Base-by-base conservation (phyloP, 2,888 invertebrate species). In the Cantharis rufa region DNA sequence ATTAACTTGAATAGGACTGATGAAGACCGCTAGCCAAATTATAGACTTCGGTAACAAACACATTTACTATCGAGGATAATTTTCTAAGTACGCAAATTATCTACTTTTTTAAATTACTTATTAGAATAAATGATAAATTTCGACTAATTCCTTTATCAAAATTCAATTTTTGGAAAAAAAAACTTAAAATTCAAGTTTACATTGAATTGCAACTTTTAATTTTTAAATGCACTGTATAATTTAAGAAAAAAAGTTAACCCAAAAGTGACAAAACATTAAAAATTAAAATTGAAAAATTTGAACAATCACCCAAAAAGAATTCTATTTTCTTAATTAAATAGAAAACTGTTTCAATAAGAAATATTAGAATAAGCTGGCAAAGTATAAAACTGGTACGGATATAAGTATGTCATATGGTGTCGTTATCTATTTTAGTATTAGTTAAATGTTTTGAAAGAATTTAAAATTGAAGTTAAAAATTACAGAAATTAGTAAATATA, bases 401-500 rank as follows among this genome's bases (percentile, higher is more conserved):
- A 48, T 48, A 48, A 48, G n/a, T 7, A 48, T 48, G 48, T 48
- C n/a, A 48, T 48, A 7, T n/a, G n/a, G 48, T 48, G 48, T 48
- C 48, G 48, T 48, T 48, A 48, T 48, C 48, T 48, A 48, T 48
- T 48, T 48, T 48, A n/a, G 2, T 48, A 48, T 48, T 48, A 48
- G 48, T 48, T n/a, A 48, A 48, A 48, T 48, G n/a, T 13, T n/a
- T 48, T 48, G 5, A n/a, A 48, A 48, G 48, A n/a, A 48, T 48
- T 48, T n/a, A 13, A 15, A 69, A 48, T 48, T n/a, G 5, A 13
- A 11, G 3, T 10, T 16, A 69, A 48, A 62, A 69, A 72, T 72
- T 76, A 72, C 72, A 71, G 72, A 70, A 71, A 77, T 80, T 81
- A 84, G 82, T 83, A 74, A 71, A 77, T 73, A 81, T 83, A 86